A percentile compares a stretch with the other conserved stretches of the same genome.
These are phyloP conservation scores for Anthrax anthrax DNA, from an alignment of 2,888 invertebrate genomes.

Conservation along the genomic window DNA sequence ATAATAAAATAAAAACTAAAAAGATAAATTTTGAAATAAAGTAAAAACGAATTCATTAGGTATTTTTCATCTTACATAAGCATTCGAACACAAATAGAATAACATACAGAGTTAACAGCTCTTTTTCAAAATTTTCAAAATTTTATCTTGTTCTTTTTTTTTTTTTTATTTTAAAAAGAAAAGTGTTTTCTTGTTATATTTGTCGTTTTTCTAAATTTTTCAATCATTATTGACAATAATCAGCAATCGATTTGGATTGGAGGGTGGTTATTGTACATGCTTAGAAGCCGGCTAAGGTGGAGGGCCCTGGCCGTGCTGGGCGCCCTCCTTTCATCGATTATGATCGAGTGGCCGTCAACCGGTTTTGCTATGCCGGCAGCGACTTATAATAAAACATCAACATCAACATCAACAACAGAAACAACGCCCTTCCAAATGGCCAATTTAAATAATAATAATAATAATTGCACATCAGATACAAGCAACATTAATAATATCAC, in stretches of 20 bases:
- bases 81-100: too few species aligned
- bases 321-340: conserved; percentile 31
- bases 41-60: too few species aligned
- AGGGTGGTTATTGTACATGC: conserved; percentile 25
- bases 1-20: too few species aligned
- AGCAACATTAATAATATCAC: conserved; percentile 13
- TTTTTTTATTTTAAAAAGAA: too few species aligned
- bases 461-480: conserved; percentile 1
- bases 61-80: too few species aligned
- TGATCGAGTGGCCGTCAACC: conserved; percentile 30
- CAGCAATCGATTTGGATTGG: neutral
- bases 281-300: conserved; percentile 31
- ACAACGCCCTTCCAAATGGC: neutral
- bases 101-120: too few species aligned
- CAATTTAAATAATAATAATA: conserved; percentile 5
- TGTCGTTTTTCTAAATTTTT: too few species aligned
- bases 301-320: conserved; percentile 37
- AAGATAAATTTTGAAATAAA: too few species aligned
- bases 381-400: neutral
- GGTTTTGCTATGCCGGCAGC: conserved; percentile 28
- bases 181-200: too few species aligned
- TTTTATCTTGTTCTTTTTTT: too few species aligned
- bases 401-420: neutral
- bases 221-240: too few species aligned
- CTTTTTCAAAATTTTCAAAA: too few species aligned